These are phyloP conservation scores for Gryllus bimaculatus DNA, from an alignment of 1,140 invertebrate genomes.

Conservation along the genomic window DNA sequence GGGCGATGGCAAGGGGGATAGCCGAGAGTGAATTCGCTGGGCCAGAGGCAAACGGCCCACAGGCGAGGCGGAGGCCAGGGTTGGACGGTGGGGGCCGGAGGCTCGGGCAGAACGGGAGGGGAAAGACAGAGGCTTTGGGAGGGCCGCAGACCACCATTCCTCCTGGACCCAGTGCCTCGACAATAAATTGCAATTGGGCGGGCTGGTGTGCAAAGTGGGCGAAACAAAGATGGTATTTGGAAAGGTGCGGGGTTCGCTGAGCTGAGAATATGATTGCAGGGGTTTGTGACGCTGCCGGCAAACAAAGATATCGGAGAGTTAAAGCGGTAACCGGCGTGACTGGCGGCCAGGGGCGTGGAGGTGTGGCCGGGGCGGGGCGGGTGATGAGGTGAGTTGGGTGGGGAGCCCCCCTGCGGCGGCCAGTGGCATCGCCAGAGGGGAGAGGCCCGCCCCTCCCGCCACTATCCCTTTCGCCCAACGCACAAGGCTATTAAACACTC, in stretches of 20 bases:
- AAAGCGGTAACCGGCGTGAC: background rate
- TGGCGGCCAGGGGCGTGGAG: background rate
- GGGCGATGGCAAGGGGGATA: too few species aligned
- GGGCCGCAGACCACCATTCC: background rate
- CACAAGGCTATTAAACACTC: too few species aligned
- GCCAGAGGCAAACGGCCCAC: too few species aligned
- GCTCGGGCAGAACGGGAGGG: too few species aligned
- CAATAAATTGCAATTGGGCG: background rate
- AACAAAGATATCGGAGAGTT: slow-evolving; percentile 4
- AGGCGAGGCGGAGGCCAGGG: too few species aligned
- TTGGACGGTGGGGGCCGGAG: too few species aligned
- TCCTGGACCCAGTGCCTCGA: background rate
- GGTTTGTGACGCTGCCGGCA: background rate
- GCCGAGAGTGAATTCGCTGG: too few species aligned
- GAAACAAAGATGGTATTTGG: background rate
- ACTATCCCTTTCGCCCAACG: too few species aligned
- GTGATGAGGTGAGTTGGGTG: background rate
- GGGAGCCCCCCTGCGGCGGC: too few species aligned
- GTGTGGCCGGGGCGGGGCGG: background rate
- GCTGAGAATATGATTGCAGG: slow-evolving; percentile 4
- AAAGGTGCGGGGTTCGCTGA: background rate
- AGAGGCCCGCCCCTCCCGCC: too few species aligned
- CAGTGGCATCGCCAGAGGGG: too few species aligned
- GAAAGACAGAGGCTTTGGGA: too few species aligned
- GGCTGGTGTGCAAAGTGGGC: background rate